These are phyloP conservation scores for Drosophila sordidapex DNA, from an alignment of 2,888 invertebrate species.

Conservation along the genomic window DNA sequence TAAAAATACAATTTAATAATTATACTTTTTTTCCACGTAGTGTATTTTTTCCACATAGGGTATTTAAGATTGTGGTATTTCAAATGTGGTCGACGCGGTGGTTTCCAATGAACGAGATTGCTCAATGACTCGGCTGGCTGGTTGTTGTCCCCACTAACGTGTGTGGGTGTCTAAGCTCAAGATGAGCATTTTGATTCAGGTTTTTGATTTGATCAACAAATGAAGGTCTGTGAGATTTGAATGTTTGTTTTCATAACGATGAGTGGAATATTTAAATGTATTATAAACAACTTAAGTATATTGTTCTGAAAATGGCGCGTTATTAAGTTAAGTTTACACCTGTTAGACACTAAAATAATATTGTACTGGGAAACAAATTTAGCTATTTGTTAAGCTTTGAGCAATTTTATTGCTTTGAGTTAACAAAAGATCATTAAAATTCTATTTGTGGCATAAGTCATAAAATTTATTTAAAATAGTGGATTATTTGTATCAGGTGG, in stretches of 20 bases:
- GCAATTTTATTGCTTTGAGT: not conserved
- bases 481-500: not conserved
- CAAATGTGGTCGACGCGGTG: not conserved
- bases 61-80: not conserved
- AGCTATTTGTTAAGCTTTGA: not conserved
- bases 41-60: not conserved
- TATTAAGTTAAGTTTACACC: not conserved
- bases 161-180: not conserved
- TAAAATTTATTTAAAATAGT: not conserved
- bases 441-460: not conserved
- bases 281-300: not conserved
- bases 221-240: not conserved
- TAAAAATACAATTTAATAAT: not conserved
- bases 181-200: not conserved
- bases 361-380: not conserved
- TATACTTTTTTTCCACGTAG: not conserved
- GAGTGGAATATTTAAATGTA: not conserved
- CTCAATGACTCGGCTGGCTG: not conserved
- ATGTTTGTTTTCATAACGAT: not conserved
- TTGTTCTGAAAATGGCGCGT: not conserved
- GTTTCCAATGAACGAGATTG: not conserved
- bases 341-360: not conserved
- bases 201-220: not conserved
- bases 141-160: not conserved
- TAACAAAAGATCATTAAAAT: not conserved